Percentiles rank a stretch among this genome's conserved stretches.
These are phyloP conservation scores for Chloroceryle amazona DNA, from an alignment of 2,797 vertebrate species.

Conservation along the genomic window DNA sequence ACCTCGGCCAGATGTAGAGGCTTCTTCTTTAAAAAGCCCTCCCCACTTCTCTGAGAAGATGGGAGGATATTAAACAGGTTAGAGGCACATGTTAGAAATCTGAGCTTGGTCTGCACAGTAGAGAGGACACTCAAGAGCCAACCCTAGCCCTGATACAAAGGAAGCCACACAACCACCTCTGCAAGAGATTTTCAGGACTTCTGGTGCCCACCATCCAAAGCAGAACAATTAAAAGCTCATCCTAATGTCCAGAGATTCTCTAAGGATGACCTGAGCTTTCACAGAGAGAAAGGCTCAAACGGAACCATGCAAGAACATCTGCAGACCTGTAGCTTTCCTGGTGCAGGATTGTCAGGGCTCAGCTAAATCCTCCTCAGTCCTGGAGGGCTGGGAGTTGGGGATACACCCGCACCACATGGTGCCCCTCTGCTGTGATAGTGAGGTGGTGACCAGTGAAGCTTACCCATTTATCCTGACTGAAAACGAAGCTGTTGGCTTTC, in stretches of 20 bases:
- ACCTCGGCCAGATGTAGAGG: background rate
- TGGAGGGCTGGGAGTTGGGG: background rate
- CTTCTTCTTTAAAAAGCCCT: background rate
- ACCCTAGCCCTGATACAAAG: background rate
- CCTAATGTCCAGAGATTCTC: background rate
- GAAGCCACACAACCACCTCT: too few relatives aligned
- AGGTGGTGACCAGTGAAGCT: background rate
- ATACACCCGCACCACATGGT: accelerated
- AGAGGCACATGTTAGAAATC: background rate
- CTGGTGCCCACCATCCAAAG: background rate
- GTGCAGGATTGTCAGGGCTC: background rate
- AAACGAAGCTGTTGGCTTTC: background rate
- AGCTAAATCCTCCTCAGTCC: background rate
- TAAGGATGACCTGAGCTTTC: background rate
- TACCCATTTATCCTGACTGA: background rate
- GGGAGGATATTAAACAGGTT: background rate
- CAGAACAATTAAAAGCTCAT: background rate
- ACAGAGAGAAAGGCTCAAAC: background rate
- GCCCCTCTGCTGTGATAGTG: background rate
- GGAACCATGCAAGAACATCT: background rate
- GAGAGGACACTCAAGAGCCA: background rate
- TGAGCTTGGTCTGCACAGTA: background rate
- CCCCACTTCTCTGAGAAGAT: background rate
- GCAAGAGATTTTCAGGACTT: background rate
- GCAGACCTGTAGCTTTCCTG: background rate